These are phyloP conservation scores for Danio tinwini DNA, from an alignment of 2,797 vertebrate species.

Conservation along the genomic window DNA sequence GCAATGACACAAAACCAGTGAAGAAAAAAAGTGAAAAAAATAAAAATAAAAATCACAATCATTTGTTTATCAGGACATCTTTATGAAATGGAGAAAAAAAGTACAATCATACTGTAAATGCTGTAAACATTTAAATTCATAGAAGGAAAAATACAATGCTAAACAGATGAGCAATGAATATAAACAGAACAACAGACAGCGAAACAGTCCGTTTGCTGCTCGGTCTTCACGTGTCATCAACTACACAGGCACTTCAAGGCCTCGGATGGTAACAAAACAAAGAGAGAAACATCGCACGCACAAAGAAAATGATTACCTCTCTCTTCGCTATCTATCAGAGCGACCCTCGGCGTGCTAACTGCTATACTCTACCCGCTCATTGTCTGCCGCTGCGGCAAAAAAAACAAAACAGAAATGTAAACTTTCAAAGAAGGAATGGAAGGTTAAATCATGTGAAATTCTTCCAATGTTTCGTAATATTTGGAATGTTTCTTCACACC, in stretches of 20 bases:
- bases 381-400: slow-evolving; percentile 23
- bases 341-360: neutral
- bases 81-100: slow-evolving; percentile 10
- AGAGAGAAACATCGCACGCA: slow-evolving; percentile 16
- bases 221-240: slow-evolving; percentile 40
- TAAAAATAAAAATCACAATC: neutral
- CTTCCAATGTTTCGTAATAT: slow-evolving; percentile 22
- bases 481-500: slow-evolving; percentile 1
- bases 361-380: slow-evolving; percentile 9
- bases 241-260: slow-evolving; percentile 54
- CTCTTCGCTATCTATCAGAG: neutral
- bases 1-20: no score
- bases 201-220: neutral
- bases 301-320: slow-evolving; percentile 23
- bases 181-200: slow-evolving; percentile 2
- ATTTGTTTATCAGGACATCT: neutral
- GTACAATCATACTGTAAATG: slow-evolving; percentile 14
- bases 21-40: neutral
- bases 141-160: slow-evolving; percentile 18
- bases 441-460: slow-evolving; percentile 29
- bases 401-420: slow-evolving; percentile 22
- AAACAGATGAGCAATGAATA: slow-evolving; percentile 12
- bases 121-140: slow-evolving; percentile 24
- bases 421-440: slow-evolving; percentile 42
- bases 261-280: slow-evolving; percentile 37